These are phyloP conservation scores for Pomatostomus ruficeps DNA, from an alignment of 2,113 vertebrate species.

Conservation along the genomic window DNA sequence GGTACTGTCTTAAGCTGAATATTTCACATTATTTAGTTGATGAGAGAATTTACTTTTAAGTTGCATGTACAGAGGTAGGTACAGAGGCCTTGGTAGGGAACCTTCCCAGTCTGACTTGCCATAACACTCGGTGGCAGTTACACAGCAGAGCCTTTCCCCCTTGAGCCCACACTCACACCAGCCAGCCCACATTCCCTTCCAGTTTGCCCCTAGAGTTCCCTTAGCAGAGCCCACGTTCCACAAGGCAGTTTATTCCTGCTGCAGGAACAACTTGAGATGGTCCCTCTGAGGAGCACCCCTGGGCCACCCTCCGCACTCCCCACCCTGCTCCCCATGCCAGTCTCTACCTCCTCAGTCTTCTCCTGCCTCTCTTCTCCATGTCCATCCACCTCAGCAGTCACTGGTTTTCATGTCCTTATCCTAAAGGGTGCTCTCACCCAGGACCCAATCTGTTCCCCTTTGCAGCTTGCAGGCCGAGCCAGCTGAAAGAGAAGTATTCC, in stretches of 20 bases:
- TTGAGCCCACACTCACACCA: background rate
- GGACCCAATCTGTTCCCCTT: background rate
- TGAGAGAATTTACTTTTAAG: background rate
- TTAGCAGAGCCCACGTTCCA: background rate
- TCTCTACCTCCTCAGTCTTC: background rate
- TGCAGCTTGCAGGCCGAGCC: background rate
- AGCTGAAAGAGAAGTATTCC: background rate
- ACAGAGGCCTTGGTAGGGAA: background rate
- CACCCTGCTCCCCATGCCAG: background rate
- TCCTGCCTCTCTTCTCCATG: accelerated
- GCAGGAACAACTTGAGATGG: background rate
- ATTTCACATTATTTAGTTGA: background rate
- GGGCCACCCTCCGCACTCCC: background rate
- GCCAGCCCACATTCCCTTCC: background rate
- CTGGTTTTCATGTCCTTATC: background rate
- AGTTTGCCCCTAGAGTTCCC: background rate
- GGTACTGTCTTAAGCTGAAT: background rate
- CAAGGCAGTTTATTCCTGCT: background rate
- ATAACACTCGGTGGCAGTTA: background rate
- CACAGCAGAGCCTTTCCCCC: background rate
- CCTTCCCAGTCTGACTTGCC: background rate
- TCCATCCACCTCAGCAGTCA: too few relatives aligned
- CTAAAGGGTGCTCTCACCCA: background rate
- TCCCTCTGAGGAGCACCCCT: background rate
- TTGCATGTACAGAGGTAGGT: accelerated